Evolutionary conservation across 2,113 vertebrate species (phyloP).

Genomic region (Apeltes quadracus): DNA sequence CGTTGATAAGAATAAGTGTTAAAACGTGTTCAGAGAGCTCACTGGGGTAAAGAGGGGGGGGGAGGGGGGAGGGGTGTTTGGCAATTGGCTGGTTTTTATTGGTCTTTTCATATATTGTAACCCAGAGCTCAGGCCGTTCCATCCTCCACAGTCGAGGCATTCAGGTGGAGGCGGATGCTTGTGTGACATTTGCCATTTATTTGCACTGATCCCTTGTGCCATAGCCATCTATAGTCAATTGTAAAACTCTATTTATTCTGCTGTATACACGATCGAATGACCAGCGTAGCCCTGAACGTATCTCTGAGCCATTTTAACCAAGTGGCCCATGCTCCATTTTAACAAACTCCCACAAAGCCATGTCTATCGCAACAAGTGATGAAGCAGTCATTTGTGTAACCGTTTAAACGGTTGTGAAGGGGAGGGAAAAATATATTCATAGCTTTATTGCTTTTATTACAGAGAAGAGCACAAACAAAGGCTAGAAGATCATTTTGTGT

Average conservation of each 20-base stretch:
- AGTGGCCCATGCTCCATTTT: constrained; percentile 4
- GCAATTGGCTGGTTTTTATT: background rate
- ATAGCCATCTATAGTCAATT: constrained; percentile 38
- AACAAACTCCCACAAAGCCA: constrained; percentile 45
- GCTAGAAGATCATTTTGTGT: background rate
- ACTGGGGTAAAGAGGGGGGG: background rate
- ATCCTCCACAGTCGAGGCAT: constrained; percentile 1
- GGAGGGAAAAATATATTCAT: background rate
- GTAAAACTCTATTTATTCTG: constrained; percentile 29
- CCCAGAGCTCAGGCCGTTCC: constrained; percentile 47
- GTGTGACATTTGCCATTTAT: constrained; percentile 33
- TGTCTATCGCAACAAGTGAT: constrained; percentile 23
- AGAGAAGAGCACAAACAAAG: constrained; percentile 49
- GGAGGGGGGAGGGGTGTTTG: constrained; percentile 10
- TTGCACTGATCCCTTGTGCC: constrained; percentile 72
- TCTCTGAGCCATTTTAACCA: constrained; percentile 20
- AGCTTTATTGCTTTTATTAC: constrained; percentile 8
- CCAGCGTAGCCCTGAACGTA: constrained; percentile 24
- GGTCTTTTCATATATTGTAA: background rate
- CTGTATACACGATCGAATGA: constrained; percentile 13
- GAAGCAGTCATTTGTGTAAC: background rate
- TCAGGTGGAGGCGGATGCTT: constrained; percentile 33
- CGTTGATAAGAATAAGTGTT: background rate
- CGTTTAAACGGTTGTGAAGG: background rate
- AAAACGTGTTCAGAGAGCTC: background rate